Base-by-base conservation (phyloP, 2,797 vertebrate genomes). In the Enteromius unitaeniatus region DNA sequence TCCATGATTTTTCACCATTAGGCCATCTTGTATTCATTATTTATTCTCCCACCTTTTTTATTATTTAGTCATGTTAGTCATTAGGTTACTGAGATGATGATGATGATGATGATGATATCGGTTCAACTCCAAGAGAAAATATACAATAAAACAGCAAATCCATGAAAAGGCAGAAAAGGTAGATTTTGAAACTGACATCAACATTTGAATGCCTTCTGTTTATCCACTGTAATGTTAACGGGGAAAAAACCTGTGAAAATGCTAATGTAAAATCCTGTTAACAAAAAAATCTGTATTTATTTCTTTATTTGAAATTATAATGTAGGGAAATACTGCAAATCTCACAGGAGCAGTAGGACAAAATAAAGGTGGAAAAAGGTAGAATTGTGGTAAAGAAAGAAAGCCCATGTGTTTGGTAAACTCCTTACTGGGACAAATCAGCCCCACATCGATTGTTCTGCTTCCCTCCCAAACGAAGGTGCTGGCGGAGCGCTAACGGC, bases 401-500 rank as follows among this genome's bases (percentile, higher is more conserved):
- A 9, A 62, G 65, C 8, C 23, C 21, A 34, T 70, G 65, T 42
- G n/a, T 70, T 28, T 80, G 21, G 37, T 40, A 58, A 80, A 80
- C n/a, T 69, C 65, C 34, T 69, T 26, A 68, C 58, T 3, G 13
- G 77, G 34, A 53, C 45, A 67, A 23, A 45, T 58, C 60, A 75
- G 75, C 15, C 2, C 17, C 60, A 17, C 28, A 60, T 75, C 7
- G 69, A 45, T 69, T 26, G 51, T 6, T 34, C 23, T 21, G 9
- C 37, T 49, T 42, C 51, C 17, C 42, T 53, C 23, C 28, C 69
- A 15, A 42, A 70, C 11, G n/a, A 70, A 13, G 45, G 37, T 15
- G 53, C 47, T 73, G 58, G 49, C 26, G 53, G 67, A 64, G 78
- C 70, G 78, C 70, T 73, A 78, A 81, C 40, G 60, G 81, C 70